Evolutionary conservation across 2,113 vertebrate species (phyloP), one percentile per base, ranked within the genome.

Genomic region (Thalassoma bifasciatum): DNA sequence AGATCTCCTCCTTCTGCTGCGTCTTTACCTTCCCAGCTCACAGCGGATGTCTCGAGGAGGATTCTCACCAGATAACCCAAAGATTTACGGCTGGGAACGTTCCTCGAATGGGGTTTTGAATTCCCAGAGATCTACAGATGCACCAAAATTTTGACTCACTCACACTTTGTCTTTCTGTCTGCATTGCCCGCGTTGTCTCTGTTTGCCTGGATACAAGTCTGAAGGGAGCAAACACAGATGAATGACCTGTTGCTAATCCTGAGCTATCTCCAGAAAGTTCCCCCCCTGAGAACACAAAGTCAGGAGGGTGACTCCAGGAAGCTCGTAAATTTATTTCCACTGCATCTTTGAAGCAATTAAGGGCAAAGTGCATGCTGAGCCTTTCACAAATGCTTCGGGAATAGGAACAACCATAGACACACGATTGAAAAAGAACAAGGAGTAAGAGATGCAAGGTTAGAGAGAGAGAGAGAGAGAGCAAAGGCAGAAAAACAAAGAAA

Each of bases 21-120:
- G 59, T 54, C 75, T 83, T 84, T 57, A 86, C 84, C 90, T 87
- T 84, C 70, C 81, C 83, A 59, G 77, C 83, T 58, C 64, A n/a
- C n/a, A 6, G 83, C 78, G 16, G 70, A 79, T 3, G 72, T 66
- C 85, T 82, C 59, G 14, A 76, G 78, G 85, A 89, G 81, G 80
- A 73, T 79, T 89, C 81, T 79, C 78, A 77, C 56, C 70, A 77
- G 81, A 89, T 83, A 91, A 77, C 64, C 7, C 8, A 0, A 53
- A 79, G 87, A 90, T 87, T 91, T 91, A 91, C 37, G 57, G 72
- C 78, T 87, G 85, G 85, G 84, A 88, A 90, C 16, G 47, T 58
- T 85, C 70, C 71, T 52, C 76, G 61, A 86, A 77, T 42, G 60
- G 50, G 74, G 75, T 77, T 88, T 88, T 12, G 3, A 71, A 88